These are phyloP conservation scores for Lepidochitona cinerea DNA, from an alignment of 2,888 invertebrate genomes.

Conservation along the genomic window DNA sequence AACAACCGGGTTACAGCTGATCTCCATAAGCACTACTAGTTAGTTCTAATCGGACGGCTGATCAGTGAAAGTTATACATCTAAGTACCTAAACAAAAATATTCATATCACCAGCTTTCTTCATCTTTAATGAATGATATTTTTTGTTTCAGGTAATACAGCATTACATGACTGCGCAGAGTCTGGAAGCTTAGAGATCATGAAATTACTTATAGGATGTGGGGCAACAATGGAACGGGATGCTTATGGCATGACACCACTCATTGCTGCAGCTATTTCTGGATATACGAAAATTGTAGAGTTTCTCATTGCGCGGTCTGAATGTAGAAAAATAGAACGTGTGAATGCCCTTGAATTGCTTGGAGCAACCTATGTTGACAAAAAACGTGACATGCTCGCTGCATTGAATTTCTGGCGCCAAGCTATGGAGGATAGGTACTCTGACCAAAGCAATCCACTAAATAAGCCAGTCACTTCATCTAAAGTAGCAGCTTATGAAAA, in stretches of 20 bases:
- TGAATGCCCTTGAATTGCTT: conserved; percentile 91
- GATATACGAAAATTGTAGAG: conserved; percentile 93
- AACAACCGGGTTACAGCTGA: no score
- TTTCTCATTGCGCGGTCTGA: conserved; percentile 79
- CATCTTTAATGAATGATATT: neutral
- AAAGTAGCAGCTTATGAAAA: conserved; percentile 91
- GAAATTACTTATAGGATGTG: conserved; percentile 87
- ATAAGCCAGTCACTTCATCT: conserved; percentile 81
- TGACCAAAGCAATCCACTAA: conserved; percentile 71
- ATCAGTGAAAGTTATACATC: no score
- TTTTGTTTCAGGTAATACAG: conserved; percentile 81
- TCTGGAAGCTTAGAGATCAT: conserved; percentile 94
- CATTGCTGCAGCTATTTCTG: conserved; percentile 89
- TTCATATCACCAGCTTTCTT: no score
- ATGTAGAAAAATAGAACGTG: conserved; percentile 78
- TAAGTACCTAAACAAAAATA: no score
- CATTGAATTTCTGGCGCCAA: conserved; percentile 89
- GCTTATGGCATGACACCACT: conserved; percentile 97
- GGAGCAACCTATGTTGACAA: conserved; percentile 98
- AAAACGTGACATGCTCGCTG: conserved; percentile 89
- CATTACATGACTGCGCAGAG: conserved; percentile 98
- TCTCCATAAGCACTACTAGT: no score
- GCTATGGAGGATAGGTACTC: conserved; percentile 82
- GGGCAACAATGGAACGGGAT: conserved; percentile 94
- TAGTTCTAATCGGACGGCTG: no score